phyloP scores from a whole-genome alignment of 1,140 invertebrate genomes.

The Bicyclus anynana region DNA sequence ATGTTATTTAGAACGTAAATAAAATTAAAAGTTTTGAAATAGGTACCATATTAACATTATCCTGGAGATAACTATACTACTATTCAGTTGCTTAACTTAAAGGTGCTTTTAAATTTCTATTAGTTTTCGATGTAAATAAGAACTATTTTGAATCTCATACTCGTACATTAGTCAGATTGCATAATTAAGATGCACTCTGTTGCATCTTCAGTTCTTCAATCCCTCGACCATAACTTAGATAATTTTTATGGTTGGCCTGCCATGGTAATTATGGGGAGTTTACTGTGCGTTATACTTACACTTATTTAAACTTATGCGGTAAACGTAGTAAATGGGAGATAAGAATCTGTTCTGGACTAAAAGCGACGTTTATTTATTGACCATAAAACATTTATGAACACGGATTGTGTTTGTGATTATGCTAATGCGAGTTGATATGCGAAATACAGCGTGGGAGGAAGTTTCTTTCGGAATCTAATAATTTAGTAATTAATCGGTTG shows the following conservation, averaged over 20 bases:
- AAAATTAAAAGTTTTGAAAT: not conserved
- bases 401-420: constrained; percentile 12
- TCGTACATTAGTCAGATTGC: constrained; percentile 15
- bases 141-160: not conserved
- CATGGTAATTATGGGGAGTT: constrained; percentile 23
- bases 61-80: too few relatives aligned
- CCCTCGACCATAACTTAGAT: constrained; percentile 25
- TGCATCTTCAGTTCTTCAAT: constrained; percentile 14
- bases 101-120: not conserved
- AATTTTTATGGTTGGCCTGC: constrained; percentile 21
- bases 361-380: constrained; percentile 14
- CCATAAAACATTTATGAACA: constrained; percentile 15
- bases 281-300: constrained; percentile 1
- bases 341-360: constrained; percentile 27
- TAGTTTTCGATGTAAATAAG: not conserved
- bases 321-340: constrained; percentile 20
- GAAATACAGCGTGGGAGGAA: constrained; percentile 2
- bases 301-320: not conserved
- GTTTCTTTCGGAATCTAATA: not conserved
- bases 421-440: constrained; percentile 6
- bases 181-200: constrained; percentile 24
- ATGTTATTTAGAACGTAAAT: too few relatives aligned
- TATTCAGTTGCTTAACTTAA: too few relatives aligned
- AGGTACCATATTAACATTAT: too few relatives aligned
- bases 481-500: not conserved